phyloP scores from a whole-genome alignment of 1,140 invertebrate species.

The Ceratosolen fusciceps region DNA sequence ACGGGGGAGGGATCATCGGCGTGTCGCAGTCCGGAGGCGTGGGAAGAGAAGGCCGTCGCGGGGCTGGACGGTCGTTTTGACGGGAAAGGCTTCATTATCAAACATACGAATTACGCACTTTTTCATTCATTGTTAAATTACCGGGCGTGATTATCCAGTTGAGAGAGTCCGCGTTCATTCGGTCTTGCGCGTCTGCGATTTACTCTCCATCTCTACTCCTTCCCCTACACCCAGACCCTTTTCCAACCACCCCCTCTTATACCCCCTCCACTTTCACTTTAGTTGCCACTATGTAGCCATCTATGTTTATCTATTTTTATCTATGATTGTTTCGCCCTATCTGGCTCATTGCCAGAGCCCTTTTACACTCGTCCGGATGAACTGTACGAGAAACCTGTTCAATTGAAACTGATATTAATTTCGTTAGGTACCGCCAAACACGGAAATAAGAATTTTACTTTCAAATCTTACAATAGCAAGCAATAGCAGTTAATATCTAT shows the following conservation, averaged over 20 bases:
- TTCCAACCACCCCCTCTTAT: too few species aligned
- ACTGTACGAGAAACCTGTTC: too few species aligned
- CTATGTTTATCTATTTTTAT: neutral
- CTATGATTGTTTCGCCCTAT: neutral
- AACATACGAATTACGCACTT: conserved; percentile 54
- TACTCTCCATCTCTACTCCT: conserved; percentile 22
- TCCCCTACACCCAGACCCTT: too few species aligned
- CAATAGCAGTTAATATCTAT: too few species aligned
- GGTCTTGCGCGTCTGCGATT: conserved; percentile 43
- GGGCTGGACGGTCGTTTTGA: conserved; percentile 48
- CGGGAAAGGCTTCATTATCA: conserved; percentile 53
- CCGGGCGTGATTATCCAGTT: conserved; percentile 53
- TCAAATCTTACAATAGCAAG: too few species aligned
- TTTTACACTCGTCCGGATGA: conserved; percentile 1
- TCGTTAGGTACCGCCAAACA: too few species aligned
- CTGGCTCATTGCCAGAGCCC: neutral
- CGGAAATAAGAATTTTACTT: too few species aligned
- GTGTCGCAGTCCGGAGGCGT: conserved; percentile 43
- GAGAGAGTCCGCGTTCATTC: conserved; percentile 40
- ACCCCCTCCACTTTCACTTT: neutral
- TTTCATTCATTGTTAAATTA: conserved; percentile 59
- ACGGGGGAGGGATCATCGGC: neutral
- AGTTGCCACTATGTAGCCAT: neutral
- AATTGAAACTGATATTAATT: too few species aligned
- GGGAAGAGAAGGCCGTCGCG: conserved; percentile 52